Conservation (phyloP, 2,888 invertebrate genomes). For the Drosophila koepferae region DNA sequence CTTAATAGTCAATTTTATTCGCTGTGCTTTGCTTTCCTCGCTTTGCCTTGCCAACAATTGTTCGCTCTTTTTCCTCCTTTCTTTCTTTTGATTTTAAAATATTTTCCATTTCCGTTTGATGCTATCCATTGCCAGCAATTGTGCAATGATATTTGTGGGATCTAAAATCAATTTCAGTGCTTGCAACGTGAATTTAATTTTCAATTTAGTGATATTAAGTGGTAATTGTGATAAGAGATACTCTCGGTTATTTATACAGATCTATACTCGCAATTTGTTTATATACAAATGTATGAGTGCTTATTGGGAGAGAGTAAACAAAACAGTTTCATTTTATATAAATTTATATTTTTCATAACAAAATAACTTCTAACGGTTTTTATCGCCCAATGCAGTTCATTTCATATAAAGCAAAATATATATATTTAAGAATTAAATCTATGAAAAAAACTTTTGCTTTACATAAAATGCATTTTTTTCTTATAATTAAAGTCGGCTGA, state of each 20-base stretch:
- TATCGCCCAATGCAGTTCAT: background rate
- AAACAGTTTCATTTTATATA: background rate
- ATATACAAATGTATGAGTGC: background rate
- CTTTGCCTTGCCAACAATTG: slow-evolving; percentile 3
- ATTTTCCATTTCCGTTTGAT: slow-evolving; percentile 52
- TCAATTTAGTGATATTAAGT: background rate
- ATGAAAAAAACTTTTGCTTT: no score
- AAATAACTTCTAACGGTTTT: background rate
- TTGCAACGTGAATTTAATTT: slow-evolving; percentile 1
- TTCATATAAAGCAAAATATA: background rate
- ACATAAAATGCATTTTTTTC: no score
- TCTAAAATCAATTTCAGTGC: slow-evolving; percentile 47
- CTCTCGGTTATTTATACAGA: background rate
- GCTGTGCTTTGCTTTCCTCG: slow-evolving; percentile 17
- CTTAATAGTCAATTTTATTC: slow-evolving; percentile 67
- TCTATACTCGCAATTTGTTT: background rate
- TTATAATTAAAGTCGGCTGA: background rate
- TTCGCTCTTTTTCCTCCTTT: background rate
- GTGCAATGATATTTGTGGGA: slow-evolving; percentile 42
- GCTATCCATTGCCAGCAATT: slow-evolving; percentile 54
- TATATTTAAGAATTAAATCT: no score
- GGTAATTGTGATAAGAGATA: background rate
- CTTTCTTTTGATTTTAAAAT: background rate
- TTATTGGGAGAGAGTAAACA: background rate
- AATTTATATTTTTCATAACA: no score